These are phyloP conservation scores for Phoxinus dragarum DNA, from an alignment of 2,797 vertebrate species.

Conservation along the genomic window DNA sequence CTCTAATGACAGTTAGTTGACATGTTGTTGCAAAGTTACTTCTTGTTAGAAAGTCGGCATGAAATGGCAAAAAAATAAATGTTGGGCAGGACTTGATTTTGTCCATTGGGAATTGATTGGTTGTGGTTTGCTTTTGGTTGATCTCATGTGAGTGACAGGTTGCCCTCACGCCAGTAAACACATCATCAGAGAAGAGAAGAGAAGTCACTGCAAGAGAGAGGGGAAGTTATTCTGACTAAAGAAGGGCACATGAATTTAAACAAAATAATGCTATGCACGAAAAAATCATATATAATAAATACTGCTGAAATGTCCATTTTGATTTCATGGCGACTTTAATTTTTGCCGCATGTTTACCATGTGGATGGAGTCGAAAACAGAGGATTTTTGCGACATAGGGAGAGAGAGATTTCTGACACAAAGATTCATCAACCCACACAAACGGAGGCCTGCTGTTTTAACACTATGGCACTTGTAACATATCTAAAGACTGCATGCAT, in stretches of 20 bases:
- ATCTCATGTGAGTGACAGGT: not conserved
- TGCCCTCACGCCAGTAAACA: not conserved
- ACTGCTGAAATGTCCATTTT: not conserved
- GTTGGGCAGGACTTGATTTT: not conserved
- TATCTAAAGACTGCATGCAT: constrained; percentile 25
- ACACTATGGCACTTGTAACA: constrained; percentile 17
- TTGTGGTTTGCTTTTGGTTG: not conserved
- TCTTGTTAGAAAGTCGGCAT: not conserved
- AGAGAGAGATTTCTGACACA: constrained; percentile 25
- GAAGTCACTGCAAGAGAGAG: not conserved
- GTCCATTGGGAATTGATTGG: not conserved
- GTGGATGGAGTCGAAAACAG: constrained; percentile 15
- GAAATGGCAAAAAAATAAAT: not conserved
- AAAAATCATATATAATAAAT: not conserved
- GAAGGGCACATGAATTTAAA: not conserved
- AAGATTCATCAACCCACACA: constrained; percentile 33
- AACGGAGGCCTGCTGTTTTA: constrained; percentile 25
- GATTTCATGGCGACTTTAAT: not conserved
- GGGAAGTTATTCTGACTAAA: not conserved
- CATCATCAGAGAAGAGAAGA: not conserved
- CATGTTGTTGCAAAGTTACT: not conserved
- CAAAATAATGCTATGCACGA: not conserved
- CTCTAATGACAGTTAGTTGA: not conserved
- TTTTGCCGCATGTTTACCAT: constrained; percentile 47
- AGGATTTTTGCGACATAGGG: constrained; percentile 31